Percentiles rank a stretch among this genome's conserved stretches.
phyloP scores from a whole-genome alignment of 2,888 invertebrate species.

The Lithophane semibrunnea region DNA sequence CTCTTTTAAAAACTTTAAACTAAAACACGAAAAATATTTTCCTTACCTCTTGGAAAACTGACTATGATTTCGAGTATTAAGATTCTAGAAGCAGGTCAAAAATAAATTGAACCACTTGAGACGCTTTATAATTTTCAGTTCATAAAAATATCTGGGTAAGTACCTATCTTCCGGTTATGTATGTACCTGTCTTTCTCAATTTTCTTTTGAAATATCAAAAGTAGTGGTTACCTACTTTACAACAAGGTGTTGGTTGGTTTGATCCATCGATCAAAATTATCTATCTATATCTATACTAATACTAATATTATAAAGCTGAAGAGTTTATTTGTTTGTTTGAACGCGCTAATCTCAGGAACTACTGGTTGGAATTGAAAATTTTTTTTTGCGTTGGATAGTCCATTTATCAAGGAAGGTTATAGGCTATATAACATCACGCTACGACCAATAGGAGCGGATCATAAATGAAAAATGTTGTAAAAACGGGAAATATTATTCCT shows the following conservation, averaged over 20 bases:
- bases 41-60: neutral
- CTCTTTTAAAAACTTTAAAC: neutral
- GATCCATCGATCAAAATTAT: conserved; percentile 11
- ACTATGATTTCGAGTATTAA: neutral
- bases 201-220: neutral
- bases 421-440: too few relatives aligned
- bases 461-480: too few relatives aligned
- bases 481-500: too few relatives aligned
- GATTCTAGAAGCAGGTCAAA: neutral
- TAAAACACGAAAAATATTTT: neutral
- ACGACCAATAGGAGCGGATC: too few relatives aligned
- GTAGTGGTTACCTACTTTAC: neutral
- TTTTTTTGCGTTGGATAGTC: too few relatives aligned
- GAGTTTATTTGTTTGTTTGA: too few relatives aligned
- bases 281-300: too few relatives aligned
- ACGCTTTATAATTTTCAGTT: neutral
- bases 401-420: too few relatives aligned
- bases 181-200: neutral
- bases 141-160: neutral
- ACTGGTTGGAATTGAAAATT: too few relatives aligned
- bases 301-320: too few relatives aligned
- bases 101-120: neutral
- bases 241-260: neutral
- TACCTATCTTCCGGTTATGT: neutral
- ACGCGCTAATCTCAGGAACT: too few relatives aligned